These are phyloP conservation scores for Piscicola geometra DNA, from an alignment of 2,888 invertebrate genomes.

Conservation along the genomic window DNA sequence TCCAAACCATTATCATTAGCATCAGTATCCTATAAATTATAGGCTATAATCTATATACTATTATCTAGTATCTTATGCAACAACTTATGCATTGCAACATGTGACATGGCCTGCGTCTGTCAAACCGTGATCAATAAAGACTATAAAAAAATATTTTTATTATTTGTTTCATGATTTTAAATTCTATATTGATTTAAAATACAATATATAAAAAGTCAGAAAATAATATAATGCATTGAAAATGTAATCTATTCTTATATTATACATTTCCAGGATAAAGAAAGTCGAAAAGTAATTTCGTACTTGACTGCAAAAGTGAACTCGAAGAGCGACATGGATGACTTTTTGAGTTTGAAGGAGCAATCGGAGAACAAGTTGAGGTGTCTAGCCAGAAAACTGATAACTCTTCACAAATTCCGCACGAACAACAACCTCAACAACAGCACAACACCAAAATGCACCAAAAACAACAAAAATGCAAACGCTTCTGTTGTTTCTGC, in stretches of 20 bases:
- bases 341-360: constrained; percentile 26
- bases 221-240: too few species aligned
- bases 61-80: too few species aligned
- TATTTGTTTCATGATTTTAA: too few species aligned
- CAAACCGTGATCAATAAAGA: too few species aligned
- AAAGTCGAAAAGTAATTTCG: constrained; percentile 20
- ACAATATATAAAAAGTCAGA: too few species aligned
- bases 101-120: too few species aligned
- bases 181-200: too few species aligned
- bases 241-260: background rate
- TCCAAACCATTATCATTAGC: too few species aligned
- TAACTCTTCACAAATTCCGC: constrained; percentile 25
- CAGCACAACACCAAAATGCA: background rate
- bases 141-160: too few species aligned
- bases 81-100: too few species aligned
- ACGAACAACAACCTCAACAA: constrained; percentile 34
- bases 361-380: constrained; percentile 28
- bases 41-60: too few species aligned
- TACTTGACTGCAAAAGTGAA: constrained; percentile 17
- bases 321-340: constrained; percentile 20
- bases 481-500: background rate
- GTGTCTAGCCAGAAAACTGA: constrained; percentile 26
- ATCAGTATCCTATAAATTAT: too few species aligned
- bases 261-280: constrained; percentile 34
- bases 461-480: background rate